phyloP scores from a whole-genome alignment of 2,113 vertebrate genomes.

The Semnornis frantzii region DNA sequence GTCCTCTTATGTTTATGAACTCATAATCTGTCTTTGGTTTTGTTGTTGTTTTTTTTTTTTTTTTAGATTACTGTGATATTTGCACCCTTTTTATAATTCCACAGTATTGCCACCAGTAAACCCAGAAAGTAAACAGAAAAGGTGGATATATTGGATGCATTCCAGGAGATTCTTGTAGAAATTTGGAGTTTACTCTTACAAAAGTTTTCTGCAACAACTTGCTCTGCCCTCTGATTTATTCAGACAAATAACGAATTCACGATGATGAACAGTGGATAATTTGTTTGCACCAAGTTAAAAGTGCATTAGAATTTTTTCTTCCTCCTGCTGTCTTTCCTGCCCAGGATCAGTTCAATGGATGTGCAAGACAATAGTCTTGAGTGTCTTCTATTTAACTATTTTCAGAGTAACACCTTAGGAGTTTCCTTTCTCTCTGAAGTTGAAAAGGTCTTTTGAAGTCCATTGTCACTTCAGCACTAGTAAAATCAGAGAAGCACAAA shows the following conservation, averaged over 20 bases:
- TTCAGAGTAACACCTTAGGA: conserved; percentile 30
- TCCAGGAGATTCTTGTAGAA: background rate
- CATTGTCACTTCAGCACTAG: background rate
- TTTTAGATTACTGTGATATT: background rate
- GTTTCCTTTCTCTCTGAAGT: background rate
- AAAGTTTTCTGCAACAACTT: background rate
- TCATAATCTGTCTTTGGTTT: background rate
- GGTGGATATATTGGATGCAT: background rate
- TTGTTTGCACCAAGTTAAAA: background rate
- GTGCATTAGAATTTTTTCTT: background rate
- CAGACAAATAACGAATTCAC: background rate
- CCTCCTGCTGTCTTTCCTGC: background rate
- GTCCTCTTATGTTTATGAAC: background rate
- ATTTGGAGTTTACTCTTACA: background rate
- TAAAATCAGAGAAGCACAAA: background rate
- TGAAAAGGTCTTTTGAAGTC: conserved; percentile 32
- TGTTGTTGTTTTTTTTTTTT: background rate
- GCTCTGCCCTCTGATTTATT: background rate
- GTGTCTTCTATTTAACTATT: conserved; percentile 7
- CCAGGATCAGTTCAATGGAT: background rate
- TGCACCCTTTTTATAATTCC: background rate
- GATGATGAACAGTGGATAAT: background rate
- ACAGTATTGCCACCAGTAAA: background rate
- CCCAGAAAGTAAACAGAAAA: background rate
- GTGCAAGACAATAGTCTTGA: background rate